phyloP scores from a whole-genome alignment of 2,888 invertebrate genomes.

The Tanytarsus gracilentus region DNA sequence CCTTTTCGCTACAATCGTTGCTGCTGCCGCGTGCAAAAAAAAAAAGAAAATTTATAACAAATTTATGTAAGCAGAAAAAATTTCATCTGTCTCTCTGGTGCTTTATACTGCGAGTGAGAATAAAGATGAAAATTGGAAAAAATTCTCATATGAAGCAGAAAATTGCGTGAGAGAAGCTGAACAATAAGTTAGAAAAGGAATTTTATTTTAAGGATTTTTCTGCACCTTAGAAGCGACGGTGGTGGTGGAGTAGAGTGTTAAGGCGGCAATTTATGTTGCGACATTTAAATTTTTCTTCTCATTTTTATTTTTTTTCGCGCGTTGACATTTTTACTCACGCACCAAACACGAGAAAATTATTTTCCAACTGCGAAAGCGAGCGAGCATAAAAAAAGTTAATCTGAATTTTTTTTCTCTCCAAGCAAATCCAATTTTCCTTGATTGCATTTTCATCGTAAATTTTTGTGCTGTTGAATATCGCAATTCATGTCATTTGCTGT shows the following conservation, averaged over 20 bases:
- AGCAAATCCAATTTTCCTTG: slow-evolving; percentile 14
- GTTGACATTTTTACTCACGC: slow-evolving; percentile 11
- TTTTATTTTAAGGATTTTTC: slow-evolving; percentile 3
- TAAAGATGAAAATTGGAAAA: neutral
- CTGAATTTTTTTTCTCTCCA: neutral
- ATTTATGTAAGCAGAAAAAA: slow-evolving; percentile 11
- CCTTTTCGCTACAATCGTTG: neutral
- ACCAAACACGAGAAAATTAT: slow-evolving; percentile 11
- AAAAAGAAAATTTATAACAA: neutral
- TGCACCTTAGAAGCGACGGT: neutral
- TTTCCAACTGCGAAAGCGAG: neutral
- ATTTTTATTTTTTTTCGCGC: neutral
- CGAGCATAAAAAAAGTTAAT: neutral
- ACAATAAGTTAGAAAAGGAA: slow-evolving; percentile 8
- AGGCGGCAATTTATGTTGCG: slow-evolving; percentile 9
- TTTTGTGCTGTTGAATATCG: neutral
- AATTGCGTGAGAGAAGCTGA: slow-evolving; percentile 6
- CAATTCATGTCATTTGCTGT: neutral
- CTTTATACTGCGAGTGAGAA: neutral
- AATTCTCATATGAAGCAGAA: slow-evolving; percentile 8
- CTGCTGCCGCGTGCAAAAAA: neutral
- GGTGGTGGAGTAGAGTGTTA: neutral
- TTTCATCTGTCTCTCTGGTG: slow-evolving; percentile 10
- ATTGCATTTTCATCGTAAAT: slow-evolving; percentile 18
- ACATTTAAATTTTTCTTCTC: slow-evolving; percentile 3